A percentile compares a stretch with the other conserved stretches of the same genome.
These are phyloP conservation scores for Pristionchus arcanus DNA, from an alignment of 2,888 invertebrate genomes.

Conservation along the genomic window DNA sequence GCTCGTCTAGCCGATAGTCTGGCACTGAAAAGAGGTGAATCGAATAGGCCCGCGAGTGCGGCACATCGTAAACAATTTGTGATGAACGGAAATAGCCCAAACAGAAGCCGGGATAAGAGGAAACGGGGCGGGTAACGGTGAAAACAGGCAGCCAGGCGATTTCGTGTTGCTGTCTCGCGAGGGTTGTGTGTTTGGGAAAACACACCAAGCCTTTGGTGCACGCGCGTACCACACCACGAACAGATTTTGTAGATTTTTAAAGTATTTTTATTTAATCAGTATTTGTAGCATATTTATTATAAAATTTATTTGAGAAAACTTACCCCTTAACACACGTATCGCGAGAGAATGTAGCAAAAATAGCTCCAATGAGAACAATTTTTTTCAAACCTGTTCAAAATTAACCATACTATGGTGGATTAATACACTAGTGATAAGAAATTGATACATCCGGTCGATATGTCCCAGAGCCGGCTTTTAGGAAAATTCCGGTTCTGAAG, in stretches of 20 bases:
- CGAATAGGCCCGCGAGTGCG: not conserved
- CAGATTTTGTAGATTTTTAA: not conserved
- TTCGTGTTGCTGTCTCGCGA: not conserved
- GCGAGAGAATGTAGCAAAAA: too few relatives aligned
- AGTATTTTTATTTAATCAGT: not conserved
- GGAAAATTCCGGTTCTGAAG: too few relatives aligned
- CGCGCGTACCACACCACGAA: not conserved
- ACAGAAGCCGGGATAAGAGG: slow-evolving; percentile 19
- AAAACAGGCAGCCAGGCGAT: slow-evolving; percentile 12
- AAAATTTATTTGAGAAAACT: too few relatives aligned
- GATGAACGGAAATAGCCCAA: slow-evolving; percentile 24
- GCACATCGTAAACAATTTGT: slow-evolving; percentile 45
- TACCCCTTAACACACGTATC: too few relatives aligned
- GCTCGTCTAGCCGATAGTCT: not conserved
- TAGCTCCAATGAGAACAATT: too few relatives aligned
- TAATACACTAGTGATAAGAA: too few relatives aligned
- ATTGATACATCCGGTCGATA: too few relatives aligned
- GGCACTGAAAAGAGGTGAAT: not conserved
- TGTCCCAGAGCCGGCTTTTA: too few relatives aligned
- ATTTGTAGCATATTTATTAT: too few relatives aligned
- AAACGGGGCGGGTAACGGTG: not conserved
- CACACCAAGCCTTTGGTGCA: not conserved
- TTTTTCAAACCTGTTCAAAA: too few relatives aligned
- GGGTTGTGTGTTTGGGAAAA: not conserved
- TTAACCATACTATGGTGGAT: too few relatives aligned